phyloP scores from a whole-genome alignment of 2,797 vertebrate species.

The Urosaurus nigricauda region DNA sequence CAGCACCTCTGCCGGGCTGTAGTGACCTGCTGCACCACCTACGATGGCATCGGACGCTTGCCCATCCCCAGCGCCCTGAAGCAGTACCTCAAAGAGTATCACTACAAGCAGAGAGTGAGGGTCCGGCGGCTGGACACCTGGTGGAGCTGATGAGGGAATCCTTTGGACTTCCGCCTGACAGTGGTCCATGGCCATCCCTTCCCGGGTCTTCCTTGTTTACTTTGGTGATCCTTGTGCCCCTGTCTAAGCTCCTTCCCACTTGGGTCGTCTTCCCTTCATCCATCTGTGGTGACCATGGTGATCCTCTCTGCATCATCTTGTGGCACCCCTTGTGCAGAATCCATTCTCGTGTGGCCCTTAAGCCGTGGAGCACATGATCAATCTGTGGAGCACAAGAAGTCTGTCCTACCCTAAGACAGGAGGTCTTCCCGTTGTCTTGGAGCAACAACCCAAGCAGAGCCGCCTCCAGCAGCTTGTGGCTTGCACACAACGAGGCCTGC shows the following conservation, averaged over 20 bases:
- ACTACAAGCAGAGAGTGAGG: conserved; percentile 88
- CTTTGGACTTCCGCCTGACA: neutral
- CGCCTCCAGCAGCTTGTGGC: neutral
- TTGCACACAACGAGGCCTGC: neutral
- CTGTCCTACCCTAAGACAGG: neutral
- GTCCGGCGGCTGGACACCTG: conserved; percentile 85
- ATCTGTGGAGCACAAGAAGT: neutral
- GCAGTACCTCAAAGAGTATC: conserved; percentile 89
- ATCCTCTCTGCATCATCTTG: rapidly evolving
- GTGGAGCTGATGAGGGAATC: conserved; percentile 73
- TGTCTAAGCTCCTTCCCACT: neutral
- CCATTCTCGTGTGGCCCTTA: neutral
- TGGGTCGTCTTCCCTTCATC: neutral
- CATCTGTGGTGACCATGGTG: neutral
- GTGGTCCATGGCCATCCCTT: rapidly evolving
- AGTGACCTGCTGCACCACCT: conserved; percentile 84
- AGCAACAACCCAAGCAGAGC: neutral
- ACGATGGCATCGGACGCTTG: conserved; percentile 85
- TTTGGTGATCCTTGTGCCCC: rapidly evolving
- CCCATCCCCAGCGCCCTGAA: conserved; percentile 86
- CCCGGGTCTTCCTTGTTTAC: neutral
- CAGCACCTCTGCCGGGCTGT: conserved; percentile 86
- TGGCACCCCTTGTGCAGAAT: neutral
- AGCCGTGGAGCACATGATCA: neutral
- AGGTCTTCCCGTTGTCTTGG: neutral